phyloP scores from a whole-genome alignment of 2,113 vertebrate species.

The Carollia perspicillata region DNA sequence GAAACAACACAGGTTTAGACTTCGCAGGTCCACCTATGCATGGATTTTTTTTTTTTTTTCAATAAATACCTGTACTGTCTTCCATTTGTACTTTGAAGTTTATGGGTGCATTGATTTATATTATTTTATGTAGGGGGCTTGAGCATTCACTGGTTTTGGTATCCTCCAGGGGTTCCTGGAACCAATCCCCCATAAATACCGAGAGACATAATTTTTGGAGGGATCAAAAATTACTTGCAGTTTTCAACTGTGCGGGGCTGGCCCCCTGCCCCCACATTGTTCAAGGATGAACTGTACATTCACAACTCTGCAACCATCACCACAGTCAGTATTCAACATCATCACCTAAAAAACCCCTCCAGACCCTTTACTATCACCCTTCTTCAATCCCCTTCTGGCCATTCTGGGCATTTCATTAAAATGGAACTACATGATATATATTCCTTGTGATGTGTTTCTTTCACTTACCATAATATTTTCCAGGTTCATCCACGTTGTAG shows the following conservation, averaged over 20 bases:
- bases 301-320: background rate
- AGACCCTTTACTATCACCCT: background rate
- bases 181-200: background rate
- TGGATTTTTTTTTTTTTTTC: background rate
- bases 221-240: background rate
- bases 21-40: background rate
- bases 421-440: background rate
- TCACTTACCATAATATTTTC: background rate
- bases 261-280: background rate
- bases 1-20: background rate
- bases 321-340: background rate
- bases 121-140: background rate
- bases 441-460: background rate
- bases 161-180: background rate
- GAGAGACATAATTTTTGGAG: background rate
- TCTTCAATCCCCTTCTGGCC: background rate
- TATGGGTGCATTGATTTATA: background rate
- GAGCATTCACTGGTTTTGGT: background rate
- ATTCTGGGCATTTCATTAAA: background rate
- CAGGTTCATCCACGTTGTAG: background rate
- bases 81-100: background rate
- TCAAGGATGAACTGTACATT: background rate
- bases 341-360: background rate
- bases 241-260: background rate
- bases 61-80: background rate